A percentile compares a stretch with the other conserved stretches of the same genome.
Evolutionary conservation across 64 coral and sea anemone species (phyloP).

Genomic region (Cladopsammia gracilis): DNA sequence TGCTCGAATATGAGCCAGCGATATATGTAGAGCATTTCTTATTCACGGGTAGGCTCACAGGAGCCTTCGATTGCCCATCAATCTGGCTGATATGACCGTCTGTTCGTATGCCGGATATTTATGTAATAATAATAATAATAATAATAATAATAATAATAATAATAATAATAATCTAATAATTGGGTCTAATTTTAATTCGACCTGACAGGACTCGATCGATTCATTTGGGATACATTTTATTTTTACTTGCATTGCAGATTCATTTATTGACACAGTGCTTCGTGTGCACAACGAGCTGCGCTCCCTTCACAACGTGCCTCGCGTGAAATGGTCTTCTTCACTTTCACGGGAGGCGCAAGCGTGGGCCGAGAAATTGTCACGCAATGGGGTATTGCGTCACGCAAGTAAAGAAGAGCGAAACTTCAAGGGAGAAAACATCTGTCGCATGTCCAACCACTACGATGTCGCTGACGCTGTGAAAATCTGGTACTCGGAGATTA

Average conservation of each 20-base stretch:
- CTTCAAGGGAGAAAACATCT: constrained; percentile 84
- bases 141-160: too few relatives aligned
- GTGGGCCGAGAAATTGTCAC: constrained; percentile 86
- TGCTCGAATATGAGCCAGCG: too few relatives aligned
- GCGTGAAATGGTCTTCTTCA: constrained; percentile 80
- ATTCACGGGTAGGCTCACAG: too few relatives aligned
- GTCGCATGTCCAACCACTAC: constrained; percentile 68
- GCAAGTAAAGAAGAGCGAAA: constrained; percentile 74
- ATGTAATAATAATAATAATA: too few relatives aligned
- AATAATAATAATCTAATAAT: too few relatives aligned
- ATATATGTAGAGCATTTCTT: too few relatives aligned
- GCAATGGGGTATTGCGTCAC: constrained; percentile 72
- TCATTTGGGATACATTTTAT: background rate
- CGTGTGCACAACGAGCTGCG: constrained; percentile 85
- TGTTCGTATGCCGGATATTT: too few relatives aligned
- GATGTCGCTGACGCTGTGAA: constrained; percentile 48
- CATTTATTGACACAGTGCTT: constrained; percentile 36
- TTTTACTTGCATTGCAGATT: constrained; percentile 63
- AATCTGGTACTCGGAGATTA: constrained; percentile 90
- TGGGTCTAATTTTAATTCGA: too few relatives aligned
- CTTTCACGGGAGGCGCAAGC: constrained; percentile 79
- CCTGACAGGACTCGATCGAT: too few relatives aligned
- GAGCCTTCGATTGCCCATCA: too few relatives aligned
- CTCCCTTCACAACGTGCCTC: constrained; percentile 51
- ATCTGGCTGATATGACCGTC: too few relatives aligned